Conservation (phyloP, 1,140 invertebrate species). For the Penaeus chinensis region DNA sequence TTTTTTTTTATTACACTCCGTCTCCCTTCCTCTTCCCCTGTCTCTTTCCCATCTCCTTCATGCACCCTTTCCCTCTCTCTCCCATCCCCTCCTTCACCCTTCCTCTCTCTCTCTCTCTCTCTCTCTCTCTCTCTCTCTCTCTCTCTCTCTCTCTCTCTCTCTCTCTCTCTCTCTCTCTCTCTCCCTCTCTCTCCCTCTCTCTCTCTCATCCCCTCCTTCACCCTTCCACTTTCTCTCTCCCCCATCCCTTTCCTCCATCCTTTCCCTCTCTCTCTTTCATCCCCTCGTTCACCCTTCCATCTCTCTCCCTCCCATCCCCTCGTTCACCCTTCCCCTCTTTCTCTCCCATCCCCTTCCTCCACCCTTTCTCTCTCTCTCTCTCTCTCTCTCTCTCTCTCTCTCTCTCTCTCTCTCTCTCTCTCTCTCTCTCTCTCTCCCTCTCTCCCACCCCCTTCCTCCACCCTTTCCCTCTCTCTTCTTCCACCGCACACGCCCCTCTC, state of each 20-base stretch:
- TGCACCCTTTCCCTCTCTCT: neutral
- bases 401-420: too few relatives aligned
- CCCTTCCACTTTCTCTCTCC: neutral
- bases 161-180: neutral
- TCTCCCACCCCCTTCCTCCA: too few relatives aligned
- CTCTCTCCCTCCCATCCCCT: neutral
- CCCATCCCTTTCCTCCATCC: neutral
- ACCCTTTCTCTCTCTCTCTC: neutral
- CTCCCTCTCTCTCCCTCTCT: neutral
- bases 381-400: neutral
- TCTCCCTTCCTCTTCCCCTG: neutral
- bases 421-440: too few relatives aligned
- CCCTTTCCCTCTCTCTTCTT: too few relatives aligned
- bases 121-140: neutral
- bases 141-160: neutral
- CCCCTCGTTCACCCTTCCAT: neutral
- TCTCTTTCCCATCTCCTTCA: slow-evolving; percentile 7
- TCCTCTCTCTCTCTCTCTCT: neutral
- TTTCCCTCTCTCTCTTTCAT: neutral
- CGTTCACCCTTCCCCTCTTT: neutral
- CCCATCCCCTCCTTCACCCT: neutral
- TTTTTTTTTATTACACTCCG: neutral
- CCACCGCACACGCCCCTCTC: too few relatives aligned
- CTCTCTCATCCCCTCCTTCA: neutral
- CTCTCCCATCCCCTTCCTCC: neutral